Base-by-base conservation (phyloP, 2,113 vertebrate species). In the Labeo rohita region DNA sequence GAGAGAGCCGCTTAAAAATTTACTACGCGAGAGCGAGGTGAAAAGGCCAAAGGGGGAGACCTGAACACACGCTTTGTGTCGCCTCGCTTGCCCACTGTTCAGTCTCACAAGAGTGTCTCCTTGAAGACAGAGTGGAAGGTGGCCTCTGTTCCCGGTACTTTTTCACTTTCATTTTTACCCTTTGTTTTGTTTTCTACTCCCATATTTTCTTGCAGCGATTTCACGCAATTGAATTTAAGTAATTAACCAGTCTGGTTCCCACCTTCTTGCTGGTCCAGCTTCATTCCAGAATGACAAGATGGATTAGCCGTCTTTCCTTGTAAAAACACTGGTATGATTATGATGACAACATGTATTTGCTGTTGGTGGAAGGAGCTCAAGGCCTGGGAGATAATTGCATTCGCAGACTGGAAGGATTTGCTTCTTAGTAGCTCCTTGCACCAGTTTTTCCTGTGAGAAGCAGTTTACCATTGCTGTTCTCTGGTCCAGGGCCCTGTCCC, bases 321-420 rank as follows among this genome's bases (percentile, higher is more conserved):
- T 49, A 75, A 76, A 84, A 87, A 80, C 84, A 78, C 39, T 66
- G 72, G 56, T 43, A 68, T 66, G 54, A 76, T 68, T 43, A 72
- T 72, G 72, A 52, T 54, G 45, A 50, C 52, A 70, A 1, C 49
- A 23, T 66, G 65, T 82, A 47, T 86, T 84, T 84, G 80, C 78
- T 83, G 74, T 70, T 85, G 18, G 49, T 80, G 86, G 72, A 77
- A 45, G 49, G 68, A 8, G 85, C 88, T 91, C 86, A 88, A 87
- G 86, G 83, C 88, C 77, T 87, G 84, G 89, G 84, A 80, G 66
- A 89, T 91, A 89, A 94, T 92, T 90, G 84, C 89, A 91, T 94
- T 92, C 82, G 78, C 93, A 92, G 92, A 84, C 90, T 66, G 65
- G 47, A 86, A 83, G 74, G 87, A 80, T 90, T 87, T 87, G 74